phyloP scores from a whole-genome alignment of 2,113 vertebrate species.

The Xenopus laevis region DNA sequence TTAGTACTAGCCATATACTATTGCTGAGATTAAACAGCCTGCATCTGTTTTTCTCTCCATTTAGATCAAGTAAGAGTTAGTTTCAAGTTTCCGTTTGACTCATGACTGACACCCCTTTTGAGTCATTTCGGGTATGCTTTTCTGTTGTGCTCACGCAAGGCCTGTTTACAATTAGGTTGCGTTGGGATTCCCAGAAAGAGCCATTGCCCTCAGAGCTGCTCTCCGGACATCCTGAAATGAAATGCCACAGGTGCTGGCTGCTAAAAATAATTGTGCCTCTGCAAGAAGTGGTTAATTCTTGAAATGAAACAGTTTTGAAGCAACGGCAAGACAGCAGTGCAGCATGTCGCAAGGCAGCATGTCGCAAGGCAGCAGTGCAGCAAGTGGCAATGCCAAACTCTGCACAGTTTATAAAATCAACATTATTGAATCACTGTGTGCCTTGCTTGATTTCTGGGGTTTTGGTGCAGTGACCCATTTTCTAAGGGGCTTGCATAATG shows the following conservation, averaged over 20 bases:
- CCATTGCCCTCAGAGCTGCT: constrained; percentile 12
- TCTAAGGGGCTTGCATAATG: constrained; percentile 4
- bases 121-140: constrained; percentile 37
- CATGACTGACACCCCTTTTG: constrained; percentile 30
- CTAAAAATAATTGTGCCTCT: constrained; percentile 32
- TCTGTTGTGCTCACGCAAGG: constrained; percentile 26
- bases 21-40: constrained; percentile 31
- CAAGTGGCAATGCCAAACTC: no score
- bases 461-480: constrained; percentile 10
- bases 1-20: not conserved
- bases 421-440: not conserved
- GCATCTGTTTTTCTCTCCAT: constrained; percentile 13
- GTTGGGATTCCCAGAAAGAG: constrained; percentile 45
- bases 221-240: constrained; percentile 32
- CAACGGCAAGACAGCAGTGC: no score
- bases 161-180: constrained; percentile 40
- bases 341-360: not conserved
- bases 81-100: constrained; percentile 43
- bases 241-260: constrained; percentile 33
- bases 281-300: constrained; percentile 32
- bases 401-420: no score
- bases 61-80: constrained; percentile 33
- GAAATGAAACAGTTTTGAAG: constrained; percentile 22
- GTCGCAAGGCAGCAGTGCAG: not conserved
- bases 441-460: not conserved